Evolutionary conservation across 2,797 vertebrate species (phyloP), one percentile per base, ranked within the genome.

Genomic region (Pyrrhura leucotis): DNA sequence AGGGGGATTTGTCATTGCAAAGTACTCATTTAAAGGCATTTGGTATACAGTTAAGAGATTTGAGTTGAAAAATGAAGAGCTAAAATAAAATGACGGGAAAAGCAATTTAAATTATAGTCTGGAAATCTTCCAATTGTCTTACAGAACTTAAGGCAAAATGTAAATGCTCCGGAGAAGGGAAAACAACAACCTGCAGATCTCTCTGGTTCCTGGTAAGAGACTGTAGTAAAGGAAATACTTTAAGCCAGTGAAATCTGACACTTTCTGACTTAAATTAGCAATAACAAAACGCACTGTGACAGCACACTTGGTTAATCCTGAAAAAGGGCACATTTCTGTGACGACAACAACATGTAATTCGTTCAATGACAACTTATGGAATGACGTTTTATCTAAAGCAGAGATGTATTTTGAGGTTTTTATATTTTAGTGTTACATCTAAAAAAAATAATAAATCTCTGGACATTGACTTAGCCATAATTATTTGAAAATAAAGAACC

Each of bases 251-350:
- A 56, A 90, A 77, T 76, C 5, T 37, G 59, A 82, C n/a, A 96
- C 63, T 66, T 90, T 89, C 17, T 79, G 37, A 87, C 50, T 79
- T 84, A 93, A 77, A 79, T 48, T 81, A 58, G 45, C 29, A 89
- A 71, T 83, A 79, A 62, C 3, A 13, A 81, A 92, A 51, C 58
- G 31, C 1, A 45, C 47, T 66, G 56, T 79, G 59, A 93, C 79
- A 95, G 69, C 21, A 48, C 21, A 19, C 26, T 79, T 80, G 28
- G 23, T 82, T 58, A 86, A 85, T 59, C 31, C 59, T 79, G 58
- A 82, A 87, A 93, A 95, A 26, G 11, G 3, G 44, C 31, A 91
- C 6, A 48, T 73, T 91, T 95, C 91, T 84, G 20, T 85, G 95
- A 76, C 53, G 95, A 76, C 53, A 93, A 79, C 39, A 75, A 62